A percentile compares a stretch with the other conserved stretches of the same genome.
Evolutionary conservation across 2,888 invertebrate species (phyloP).

Genomic region (Pseudococcus jackbeardsleyi): DNA sequence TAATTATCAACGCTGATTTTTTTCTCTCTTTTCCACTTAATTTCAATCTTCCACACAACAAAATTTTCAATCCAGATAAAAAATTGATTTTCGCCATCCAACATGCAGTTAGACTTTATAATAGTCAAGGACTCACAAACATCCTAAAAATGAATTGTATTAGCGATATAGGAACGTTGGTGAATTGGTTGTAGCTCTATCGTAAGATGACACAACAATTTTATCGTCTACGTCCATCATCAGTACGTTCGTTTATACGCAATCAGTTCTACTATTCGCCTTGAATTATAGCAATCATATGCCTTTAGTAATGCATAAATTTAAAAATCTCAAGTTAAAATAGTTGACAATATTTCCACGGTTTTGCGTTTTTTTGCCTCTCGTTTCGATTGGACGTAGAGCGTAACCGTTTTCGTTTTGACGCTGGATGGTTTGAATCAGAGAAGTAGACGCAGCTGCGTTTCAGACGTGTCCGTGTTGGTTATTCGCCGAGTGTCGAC

Average conservation of each 20-base stretch:
- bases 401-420: conserved; percentile 34
- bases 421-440: conserved; percentile 5
- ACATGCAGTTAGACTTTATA: neutral
- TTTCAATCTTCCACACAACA: neutral
- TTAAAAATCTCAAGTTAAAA: neutral
- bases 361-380: conserved; percentile 32
- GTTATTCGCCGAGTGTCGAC: neutral
- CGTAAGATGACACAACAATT: conserved; percentile 49
- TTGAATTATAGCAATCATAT: conserved; percentile 23
- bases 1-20: neutral
- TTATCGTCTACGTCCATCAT: neutral
- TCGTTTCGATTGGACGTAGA: neutral
- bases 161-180: neutral
- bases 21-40: neutral
- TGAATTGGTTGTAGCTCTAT: neutral
- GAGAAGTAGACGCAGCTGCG: neutral
- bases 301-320: conserved; percentile 2
- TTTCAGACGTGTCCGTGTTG: neutral
- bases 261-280: conserved; percentile 31
- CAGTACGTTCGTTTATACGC: neutral
- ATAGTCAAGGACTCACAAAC: conserved; percentile 5
- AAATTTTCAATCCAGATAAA: neutral
- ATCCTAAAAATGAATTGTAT: neutral
- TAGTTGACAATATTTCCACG: conserved; percentile 45
- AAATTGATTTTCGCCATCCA: neutral